Base-by-base conservation (phyloP, 2,113 vertebrate genomes). In the Zapornia atra region DNA sequence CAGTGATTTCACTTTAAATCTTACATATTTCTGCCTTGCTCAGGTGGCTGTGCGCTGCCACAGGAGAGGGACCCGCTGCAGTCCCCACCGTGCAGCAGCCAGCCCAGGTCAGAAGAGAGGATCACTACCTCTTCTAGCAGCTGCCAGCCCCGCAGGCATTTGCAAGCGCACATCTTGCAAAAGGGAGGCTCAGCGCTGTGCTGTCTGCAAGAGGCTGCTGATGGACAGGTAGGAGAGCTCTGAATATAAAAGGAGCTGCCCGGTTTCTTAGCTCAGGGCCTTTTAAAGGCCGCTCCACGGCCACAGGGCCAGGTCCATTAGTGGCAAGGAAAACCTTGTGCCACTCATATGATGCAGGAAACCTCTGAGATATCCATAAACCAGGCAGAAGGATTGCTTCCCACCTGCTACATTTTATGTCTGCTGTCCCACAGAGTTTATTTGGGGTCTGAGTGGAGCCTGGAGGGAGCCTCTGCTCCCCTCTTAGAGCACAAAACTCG, bases 381-480 rank as follows among this genome's bases (percentile, higher is more conserved):
- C 12, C 76, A 6, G 72, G 61, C 77, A 10, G 51, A 68, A 42
- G 59, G 72, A 56, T 64, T 33, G 8, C 8, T 38, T 75, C n/a
- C 70, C 25, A n/a, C 46, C 68, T 34, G 50, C 90, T 10, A 5
- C 28, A 0, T 51, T 69, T 76, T 50, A 22, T 38, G 13, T 61
- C 18, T 4, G 2, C 28, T 46, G 9, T 80, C 53, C 44, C 4
- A 0, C 0, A 24, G 36, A 15, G 10, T 57, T 50, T 29, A 11
- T 19, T 25, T 21, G 14, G 65, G 38, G 65, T 14, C 38, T 31
- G 34, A 53, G 16, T 1, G 6, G 29, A 59, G 48, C 40, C 40
- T 34, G 34, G 14, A 11, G 16, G 12, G 12, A 81, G 18, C 48
- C 50, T 5, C n/a, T 46, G 15, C 61, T 61, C 25, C 2, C 1